Evolutionary conservation across 1,140 invertebrate species (phyloP).

Genomic region (Penaeus chinensis): DNA sequence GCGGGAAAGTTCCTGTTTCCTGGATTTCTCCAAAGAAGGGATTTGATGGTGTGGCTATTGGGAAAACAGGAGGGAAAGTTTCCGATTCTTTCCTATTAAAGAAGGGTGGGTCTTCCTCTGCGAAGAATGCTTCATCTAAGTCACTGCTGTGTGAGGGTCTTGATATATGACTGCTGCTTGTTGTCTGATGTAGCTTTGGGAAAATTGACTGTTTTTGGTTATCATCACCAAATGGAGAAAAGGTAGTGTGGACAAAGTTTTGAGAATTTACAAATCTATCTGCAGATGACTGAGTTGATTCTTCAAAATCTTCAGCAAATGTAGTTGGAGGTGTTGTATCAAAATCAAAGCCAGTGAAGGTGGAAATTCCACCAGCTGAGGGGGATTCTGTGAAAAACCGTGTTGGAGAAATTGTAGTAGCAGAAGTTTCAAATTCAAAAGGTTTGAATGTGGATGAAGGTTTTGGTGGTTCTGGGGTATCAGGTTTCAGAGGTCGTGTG

Average conservation of each 20-base stretch:
- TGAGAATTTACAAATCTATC: not conserved
- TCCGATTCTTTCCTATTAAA: not conserved
- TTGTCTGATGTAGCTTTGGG: not conserved
- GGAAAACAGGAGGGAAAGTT: too few species aligned
- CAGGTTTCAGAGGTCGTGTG: not conserved
- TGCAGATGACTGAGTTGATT: not conserved
- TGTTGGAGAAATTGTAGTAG: conserved; percentile 36
- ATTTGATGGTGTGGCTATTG: too few species aligned
- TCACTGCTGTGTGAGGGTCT: too few species aligned
- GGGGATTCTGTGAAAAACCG: conserved; percentile 5
- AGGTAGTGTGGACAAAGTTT: not conserved
- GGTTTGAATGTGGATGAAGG: not conserved
- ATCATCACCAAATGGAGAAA: not conserved
- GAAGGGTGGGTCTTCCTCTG: conserved; percentile 16
- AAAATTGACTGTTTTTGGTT: too few species aligned
- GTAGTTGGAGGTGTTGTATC: not conserved
- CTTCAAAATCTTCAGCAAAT: conserved; percentile 22
- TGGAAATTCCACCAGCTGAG: not conserved
- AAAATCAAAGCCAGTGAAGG: not conserved
- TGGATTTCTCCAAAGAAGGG: too few species aligned
- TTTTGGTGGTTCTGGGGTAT: conserved; percentile 13
- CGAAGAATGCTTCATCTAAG: conserved; percentile 34
- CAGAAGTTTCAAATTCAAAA: conserved; percentile 21
- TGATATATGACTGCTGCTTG: not conserved
- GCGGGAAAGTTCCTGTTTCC: too few species aligned